Base-by-base conservation (phyloP, 2,888 invertebrate species). In the Prostheceraeus crozeri region DNA sequence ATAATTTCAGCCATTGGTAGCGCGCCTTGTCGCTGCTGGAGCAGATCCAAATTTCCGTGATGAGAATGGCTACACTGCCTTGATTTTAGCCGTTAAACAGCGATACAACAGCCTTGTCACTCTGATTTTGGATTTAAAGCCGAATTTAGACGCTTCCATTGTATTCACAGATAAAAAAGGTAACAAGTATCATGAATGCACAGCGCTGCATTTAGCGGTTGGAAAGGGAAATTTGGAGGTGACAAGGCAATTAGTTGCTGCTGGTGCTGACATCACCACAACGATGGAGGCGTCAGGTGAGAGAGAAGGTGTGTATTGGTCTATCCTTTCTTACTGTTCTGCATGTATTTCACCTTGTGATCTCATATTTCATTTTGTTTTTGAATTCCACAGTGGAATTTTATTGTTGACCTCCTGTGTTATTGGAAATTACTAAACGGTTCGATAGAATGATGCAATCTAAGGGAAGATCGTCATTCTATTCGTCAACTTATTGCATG, bases 171-270 rank as follows among this genome's bases (percentile, higher is more conserved):
- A 48, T 6, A 25, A 19, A 3, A 23, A 14, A 23, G 51, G 25
- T 14, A 48, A 48, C 51, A 16, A 23, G 4, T 48, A 48, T 23
- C 14, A 14, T 23, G 21, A 48, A 16, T 48, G 51, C 51, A 48
- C 51, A 4, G 19, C 51, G 21, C 51, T 48, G 51, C 51, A 48
- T 19, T 19, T 48, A 23, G 51, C 51, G 2, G 27, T 48, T 14
- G 51, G 51, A 2, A 48, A 48, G 51, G 51, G 51, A 14, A 19
- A 23, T 4, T 4, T 4, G 25, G 51, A 48, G 25, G 21, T 48
- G 14, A 25, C 21, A 2, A 21, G 14, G 14, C 19, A 19, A 14
- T 23, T 48, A 6, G 3, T 48, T 16, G 51, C 16, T 6, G 21
- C 19, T 6, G 51, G 51, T 2, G 51, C 51, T 23, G 21, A 48